Percentiles rank a stretch among this genome's conserved stretches.
phyloP scores from a whole-genome alignment of 2,797 vertebrate species.

The Schizothorax lantsangensis region DNA sequence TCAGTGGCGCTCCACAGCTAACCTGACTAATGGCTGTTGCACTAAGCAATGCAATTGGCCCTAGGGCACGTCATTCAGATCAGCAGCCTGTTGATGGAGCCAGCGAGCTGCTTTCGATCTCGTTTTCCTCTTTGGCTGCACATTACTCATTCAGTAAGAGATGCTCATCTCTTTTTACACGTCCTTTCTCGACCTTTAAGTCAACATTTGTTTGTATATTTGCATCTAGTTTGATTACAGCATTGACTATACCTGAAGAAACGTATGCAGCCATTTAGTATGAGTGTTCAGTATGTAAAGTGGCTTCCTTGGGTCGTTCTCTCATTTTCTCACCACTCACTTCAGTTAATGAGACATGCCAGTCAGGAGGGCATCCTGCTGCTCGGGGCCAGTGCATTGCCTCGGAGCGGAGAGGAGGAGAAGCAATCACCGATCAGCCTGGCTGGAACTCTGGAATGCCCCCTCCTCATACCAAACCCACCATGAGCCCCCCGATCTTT shows the following conservation, averaged over 20 bases:
- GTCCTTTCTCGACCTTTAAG: constrained; percentile 35
- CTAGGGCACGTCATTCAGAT: constrained; percentile 30
- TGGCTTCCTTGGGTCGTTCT: constrained; percentile 54
- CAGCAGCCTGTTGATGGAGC: constrained; percentile 59
- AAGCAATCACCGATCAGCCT: constrained; percentile 76
- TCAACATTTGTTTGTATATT: constrained; percentile 49
- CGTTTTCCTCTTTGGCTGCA: neutral
- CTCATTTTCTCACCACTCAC: constrained; percentile 62
- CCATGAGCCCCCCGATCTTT: constrained; percentile 57
- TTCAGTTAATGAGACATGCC: constrained; percentile 76
- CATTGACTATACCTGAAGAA: constrained; percentile 22
- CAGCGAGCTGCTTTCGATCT: constrained; percentile 55
- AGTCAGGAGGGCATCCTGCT: constrained; percentile 77
- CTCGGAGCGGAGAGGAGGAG: constrained; percentile 72
- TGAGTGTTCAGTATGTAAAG: neutral
- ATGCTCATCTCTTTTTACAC: constrained; percentile 61
- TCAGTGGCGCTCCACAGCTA: constrained; percentile 35
- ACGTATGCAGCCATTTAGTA: neutral
- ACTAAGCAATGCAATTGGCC: constrained; percentile 16
- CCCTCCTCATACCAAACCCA: constrained; percentile 67
- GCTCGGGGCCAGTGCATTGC: constrained; percentile 68
- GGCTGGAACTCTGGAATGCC: constrained; percentile 81
- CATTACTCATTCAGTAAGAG: constrained; percentile 56
- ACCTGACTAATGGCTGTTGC: constrained; percentile 31
- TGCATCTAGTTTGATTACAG: constrained; percentile 64